A percentile compares a stretch with the other conserved stretches of the same genome.
phyloP scores from a whole-genome alignment of 1,140 invertebrate species.

The Ceratitis capitata region DNA sequence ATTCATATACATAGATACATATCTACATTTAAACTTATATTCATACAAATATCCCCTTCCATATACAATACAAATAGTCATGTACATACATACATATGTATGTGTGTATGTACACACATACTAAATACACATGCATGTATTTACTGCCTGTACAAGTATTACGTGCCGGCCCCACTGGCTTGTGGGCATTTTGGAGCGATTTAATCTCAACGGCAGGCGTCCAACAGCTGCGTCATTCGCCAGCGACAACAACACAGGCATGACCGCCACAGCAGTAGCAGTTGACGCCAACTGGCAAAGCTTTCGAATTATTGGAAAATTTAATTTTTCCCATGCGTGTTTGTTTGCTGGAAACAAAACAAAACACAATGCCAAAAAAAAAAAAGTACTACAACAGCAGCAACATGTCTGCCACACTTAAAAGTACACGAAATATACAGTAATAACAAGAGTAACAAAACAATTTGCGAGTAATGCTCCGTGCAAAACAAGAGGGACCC shows the following conservation, averaged over 20 bases:
- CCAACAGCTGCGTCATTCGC: slow-evolving; percentile 59
- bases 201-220: slow-evolving; percentile 65
- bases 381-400: background rate
- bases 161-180: slow-evolving; percentile 52
- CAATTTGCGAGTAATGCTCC: background rate
- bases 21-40: too few species aligned
- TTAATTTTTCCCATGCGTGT: slow-evolving; percentile 44
- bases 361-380: background rate
- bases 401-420: background rate
- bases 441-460: background rate
- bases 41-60: too few species aligned
- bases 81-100: background rate
- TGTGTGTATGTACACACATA: background rate
- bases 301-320: slow-evolving; percentile 44
- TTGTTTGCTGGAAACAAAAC: background rate
- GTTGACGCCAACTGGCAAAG: slow-evolving; percentile 33
- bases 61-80: background rate
- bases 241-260: background rate
- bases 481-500: background rate
- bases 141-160: background rate
- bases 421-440: background rate
- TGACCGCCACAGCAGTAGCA: background rate
- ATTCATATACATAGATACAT: too few species aligned
- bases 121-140: background rate
- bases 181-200: slow-evolving; percentile 59